phyloP scores from a whole-genome alignment of 1,140 invertebrate genomes.

The Brachionus paranguensis region DNA sequence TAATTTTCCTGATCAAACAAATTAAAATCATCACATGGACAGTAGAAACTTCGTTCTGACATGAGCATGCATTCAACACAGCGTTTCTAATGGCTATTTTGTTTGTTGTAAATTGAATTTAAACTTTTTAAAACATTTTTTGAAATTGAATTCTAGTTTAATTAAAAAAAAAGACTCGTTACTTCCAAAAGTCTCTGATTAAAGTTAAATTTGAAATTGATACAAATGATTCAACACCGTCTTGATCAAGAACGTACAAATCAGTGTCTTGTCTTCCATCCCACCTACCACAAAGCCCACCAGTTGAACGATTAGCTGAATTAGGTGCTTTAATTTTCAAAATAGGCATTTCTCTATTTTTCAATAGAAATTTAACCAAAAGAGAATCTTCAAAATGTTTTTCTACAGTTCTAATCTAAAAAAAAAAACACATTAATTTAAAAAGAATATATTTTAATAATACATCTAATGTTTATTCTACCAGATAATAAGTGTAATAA shows the following conservation, averaged over 20 bases:
- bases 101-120: neutral
- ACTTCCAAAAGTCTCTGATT: neutral
- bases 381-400: neutral
- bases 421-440: too few species aligned
- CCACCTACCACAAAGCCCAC: conserved; percentile 4
- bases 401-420: neutral
- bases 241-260: neutral
- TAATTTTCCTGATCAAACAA: neutral
- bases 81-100: neutral
- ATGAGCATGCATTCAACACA: conserved; percentile 28
- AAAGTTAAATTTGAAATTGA: neutral
- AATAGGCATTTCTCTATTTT: neutral
- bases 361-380: neutral
- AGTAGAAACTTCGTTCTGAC: conserved; percentile 22
- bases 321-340: neutral
- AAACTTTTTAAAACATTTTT: neutral
- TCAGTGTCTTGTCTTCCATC: neutral
- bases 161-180: neutral
- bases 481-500: neutral
- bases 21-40: conserved; percentile 34
- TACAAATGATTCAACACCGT: conserved; percentile 33
- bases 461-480: too few species aligned
- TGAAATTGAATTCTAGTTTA: neutral
- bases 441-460: too few species aligned
- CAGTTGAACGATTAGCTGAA: neutral